Percentiles rank a stretch among this genome's conserved stretches.
Evolutionary conservation across 2,888 invertebrate species (phyloP).

Genomic region (Anarsia innoxiella): DNA sequence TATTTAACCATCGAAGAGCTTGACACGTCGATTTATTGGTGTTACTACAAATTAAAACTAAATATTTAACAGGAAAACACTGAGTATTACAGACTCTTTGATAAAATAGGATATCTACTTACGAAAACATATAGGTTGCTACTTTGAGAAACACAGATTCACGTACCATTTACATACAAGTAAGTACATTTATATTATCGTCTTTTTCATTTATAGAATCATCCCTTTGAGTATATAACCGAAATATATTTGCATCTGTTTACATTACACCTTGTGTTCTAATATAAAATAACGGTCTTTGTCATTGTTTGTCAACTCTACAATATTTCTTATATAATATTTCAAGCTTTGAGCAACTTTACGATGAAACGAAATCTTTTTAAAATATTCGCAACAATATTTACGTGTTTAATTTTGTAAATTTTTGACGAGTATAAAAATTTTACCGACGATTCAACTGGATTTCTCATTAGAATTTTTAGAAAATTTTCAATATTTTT

Average conservation of each 20-base stretch:
- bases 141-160: neutral
- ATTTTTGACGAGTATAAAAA: conserved; percentile 53
- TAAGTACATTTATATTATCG: neutral
- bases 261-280: neutral
- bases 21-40: conserved; percentile 20
- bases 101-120: neutral
- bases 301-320: too few relatives aligned
- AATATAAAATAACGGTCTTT: conserved; percentile 13
- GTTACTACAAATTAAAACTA: conserved; percentile 5
- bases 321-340: too few relatives aligned
- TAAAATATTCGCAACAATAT: conserved; percentile 13
- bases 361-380: conserved; percentile 30
- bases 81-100: too few relatives aligned
- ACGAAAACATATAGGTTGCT: neutral
- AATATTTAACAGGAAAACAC: neutral
- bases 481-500: conserved; percentile 41
- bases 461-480: conserved; percentile 36
- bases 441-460: conserved; percentile 46
- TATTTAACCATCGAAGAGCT: conserved; percentile 49
- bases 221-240: too few relatives aligned
- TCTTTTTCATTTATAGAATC: neutral
- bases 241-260: neutral
- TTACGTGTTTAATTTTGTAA: conserved; percentile 29
- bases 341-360: conserved; percentile 54
- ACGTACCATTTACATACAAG: neutral